These are phyloP conservation scores for Apodemus speciosus DNA, from an alignment of 2,113 vertebrate species.

Conservation along the genomic window DNA sequence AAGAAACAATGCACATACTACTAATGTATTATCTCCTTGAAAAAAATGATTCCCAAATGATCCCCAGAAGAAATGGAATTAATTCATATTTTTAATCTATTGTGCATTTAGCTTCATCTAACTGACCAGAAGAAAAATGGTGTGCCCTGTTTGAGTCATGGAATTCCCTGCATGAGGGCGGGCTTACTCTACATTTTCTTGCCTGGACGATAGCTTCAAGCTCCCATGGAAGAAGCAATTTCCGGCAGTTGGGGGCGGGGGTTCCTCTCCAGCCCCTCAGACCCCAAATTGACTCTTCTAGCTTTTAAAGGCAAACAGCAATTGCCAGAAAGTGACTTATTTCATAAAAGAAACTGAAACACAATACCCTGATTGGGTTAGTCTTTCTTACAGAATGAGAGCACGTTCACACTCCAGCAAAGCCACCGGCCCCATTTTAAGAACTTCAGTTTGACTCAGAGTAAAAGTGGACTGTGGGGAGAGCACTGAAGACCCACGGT, in stretches of 20 bases:
- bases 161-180: slow-evolving; percentile 22
- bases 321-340: slow-evolving; percentile 79
- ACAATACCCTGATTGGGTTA: slow-evolving; percentile 76
- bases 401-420: slow-evolving; percentile 71
- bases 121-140: slow-evolving; percentile 37
- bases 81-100: slow-evolving; percentile 22
- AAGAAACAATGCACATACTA: not conserved
- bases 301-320: slow-evolving; percentile 81
- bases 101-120: not conserved
- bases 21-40: slow-evolving; percentile 19
- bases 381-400: slow-evolving; percentile 78
- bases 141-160: not conserved
- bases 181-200: slow-evolving; percentile 56
- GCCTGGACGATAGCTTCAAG: slow-evolving; percentile 73
- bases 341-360: slow-evolving; percentile 80
- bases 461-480: slow-evolving; percentile 76
- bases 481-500: slow-evolving; percentile 73
- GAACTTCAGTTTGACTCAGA: slow-evolving; percentile 76
- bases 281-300: slow-evolving; percentile 72
- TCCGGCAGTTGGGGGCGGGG: slow-evolving; percentile 72
- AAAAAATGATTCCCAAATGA: slow-evolving; percentile 56
- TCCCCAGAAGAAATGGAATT: not conserved
- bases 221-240: slow-evolving; percentile 68
- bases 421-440: slow-evolving; percentile 68
- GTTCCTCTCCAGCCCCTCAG: slow-evolving; percentile 64